phyloP scores from a whole-genome alignment of 2,888 invertebrate species.

The Ischnura elegans region DNA sequence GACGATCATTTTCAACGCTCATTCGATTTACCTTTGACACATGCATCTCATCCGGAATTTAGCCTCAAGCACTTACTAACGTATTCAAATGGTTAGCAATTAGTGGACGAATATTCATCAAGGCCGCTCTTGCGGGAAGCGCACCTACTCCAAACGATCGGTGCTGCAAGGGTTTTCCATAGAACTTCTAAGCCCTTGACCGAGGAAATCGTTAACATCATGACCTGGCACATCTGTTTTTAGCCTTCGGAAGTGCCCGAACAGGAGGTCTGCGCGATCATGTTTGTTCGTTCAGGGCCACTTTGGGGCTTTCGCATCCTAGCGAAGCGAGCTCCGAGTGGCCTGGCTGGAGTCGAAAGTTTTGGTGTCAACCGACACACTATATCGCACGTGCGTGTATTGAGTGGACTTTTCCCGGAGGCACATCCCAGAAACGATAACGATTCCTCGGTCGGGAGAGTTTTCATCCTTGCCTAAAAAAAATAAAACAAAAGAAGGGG shows the following conservation, averaged over 20 bases:
- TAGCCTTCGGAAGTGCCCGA: not conserved
- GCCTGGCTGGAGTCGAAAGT: not conserved
- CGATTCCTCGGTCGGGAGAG: not conserved
- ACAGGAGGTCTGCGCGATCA: not conserved
- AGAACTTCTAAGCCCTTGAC: not conserved
- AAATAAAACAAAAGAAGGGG: not conserved
- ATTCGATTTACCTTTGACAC: not conserved
- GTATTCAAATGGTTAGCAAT: not conserved
- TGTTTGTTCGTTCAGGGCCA: not conserved
- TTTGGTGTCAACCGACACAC: not conserved
- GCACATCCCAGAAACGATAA: constrained; percentile 8
- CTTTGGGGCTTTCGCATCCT: not conserved
- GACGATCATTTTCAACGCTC: too few species aligned
- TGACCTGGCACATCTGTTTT: not conserved
- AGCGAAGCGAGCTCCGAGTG: not conserved
- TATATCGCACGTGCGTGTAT: not conserved
- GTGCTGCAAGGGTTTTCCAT: not conserved
- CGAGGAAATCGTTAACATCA: not conserved
- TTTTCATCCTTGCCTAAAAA: not conserved
- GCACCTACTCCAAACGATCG: not conserved
- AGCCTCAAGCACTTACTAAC: not conserved
- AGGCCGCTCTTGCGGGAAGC: not conserved
- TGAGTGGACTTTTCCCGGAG: not conserved
- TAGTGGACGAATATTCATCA: not conserved
- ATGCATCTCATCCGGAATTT: too few species aligned